These are phyloP conservation scores for Aselliscus stoliczkanus DNA, from an alignment of 2,797 vertebrate genomes.

Conservation along the genomic window DNA sequence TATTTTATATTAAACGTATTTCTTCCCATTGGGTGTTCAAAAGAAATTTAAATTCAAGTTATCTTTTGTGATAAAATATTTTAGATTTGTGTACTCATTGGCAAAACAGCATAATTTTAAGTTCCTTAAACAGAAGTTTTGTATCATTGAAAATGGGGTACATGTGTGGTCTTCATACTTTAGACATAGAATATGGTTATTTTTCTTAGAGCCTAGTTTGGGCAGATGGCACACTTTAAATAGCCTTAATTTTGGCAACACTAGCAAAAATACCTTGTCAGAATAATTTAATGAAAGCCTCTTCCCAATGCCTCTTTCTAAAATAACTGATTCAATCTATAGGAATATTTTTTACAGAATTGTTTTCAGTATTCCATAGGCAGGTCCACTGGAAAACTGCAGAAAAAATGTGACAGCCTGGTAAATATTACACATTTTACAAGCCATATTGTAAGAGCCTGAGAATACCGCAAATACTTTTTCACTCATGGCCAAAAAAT, in stretches of 20 bases:
- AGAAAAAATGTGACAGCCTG: constrained; percentile 31
- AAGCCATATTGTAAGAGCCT: constrained; percentile 60
- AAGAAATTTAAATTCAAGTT: constrained; percentile 57
- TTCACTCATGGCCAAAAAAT: not conserved
- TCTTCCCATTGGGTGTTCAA: constrained; percentile 60
- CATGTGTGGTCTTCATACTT: constrained; percentile 60
- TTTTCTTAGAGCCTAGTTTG: constrained; percentile 63
- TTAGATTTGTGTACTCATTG: constrained; percentile 58
- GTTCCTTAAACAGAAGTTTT: constrained; percentile 23
- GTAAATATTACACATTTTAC: constrained; percentile 7
- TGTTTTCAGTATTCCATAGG: constrained; percentile 67
- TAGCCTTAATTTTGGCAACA: constrained; percentile 60
- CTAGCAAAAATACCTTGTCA: constrained; percentile 60
- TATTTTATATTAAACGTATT: constrained; percentile 59
- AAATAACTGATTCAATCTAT: constrained; percentile 26
- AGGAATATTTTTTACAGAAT: constrained; percentile 49
- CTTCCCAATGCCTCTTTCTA: constrained; percentile 5
- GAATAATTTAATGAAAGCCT: constrained; percentile 57
- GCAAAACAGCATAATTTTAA: constrained; percentile 49
- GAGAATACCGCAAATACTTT: constrained; percentile 39
- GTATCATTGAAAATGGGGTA: not conserved
- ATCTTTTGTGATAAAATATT: constrained; percentile 56
- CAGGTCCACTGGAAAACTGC: constrained; percentile 70
- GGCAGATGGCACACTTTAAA: constrained; percentile 53
- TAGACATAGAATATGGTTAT: not conserved